A percentile compares a stretch with the other conserved stretches of the same genome.
Conservation (phyloP, 2,113 vertebrate species). For the Onychorhynchus coronatus region DNA sequence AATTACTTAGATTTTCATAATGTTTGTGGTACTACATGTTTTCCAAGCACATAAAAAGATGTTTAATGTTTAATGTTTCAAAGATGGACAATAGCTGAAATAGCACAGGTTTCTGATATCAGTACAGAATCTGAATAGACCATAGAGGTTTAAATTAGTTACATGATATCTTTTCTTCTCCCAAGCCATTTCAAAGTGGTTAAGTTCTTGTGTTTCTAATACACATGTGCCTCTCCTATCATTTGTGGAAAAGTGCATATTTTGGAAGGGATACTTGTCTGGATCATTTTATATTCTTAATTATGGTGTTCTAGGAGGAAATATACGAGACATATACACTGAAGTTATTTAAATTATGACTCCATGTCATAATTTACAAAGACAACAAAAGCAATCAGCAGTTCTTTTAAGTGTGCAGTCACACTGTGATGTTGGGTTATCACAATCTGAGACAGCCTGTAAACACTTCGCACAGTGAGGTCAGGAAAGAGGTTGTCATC, state of each 20-base stretch:
- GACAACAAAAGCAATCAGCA: background rate
- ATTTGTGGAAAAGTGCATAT: background rate
- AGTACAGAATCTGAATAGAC: background rate
- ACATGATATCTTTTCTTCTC: background rate
- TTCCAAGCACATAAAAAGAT: background rate
- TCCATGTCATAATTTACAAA: background rate
- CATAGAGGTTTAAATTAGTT: background rate
- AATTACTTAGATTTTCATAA: background rate
- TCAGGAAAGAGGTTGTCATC: background rate
- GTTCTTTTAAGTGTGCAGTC: background rate
- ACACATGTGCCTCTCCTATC: background rate
- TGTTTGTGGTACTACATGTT: accelerated
- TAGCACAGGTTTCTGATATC: background rate
- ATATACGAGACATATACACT: background rate
- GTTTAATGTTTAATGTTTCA: background rate
- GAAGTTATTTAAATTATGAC: background rate
- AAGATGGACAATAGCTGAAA: background rate
- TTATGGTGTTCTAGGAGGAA: background rate
- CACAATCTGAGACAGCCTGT: background rate
- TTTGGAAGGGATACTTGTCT: background rate
- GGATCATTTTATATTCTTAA: background rate
- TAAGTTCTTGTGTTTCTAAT: background rate
- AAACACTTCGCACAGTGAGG: background rate
- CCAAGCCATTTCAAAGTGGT: background rate
- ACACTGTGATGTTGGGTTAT: background rate